phyloP scores from a whole-genome alignment of 2,113 vertebrate species.

The Erinaceus europaeus region DNA sequence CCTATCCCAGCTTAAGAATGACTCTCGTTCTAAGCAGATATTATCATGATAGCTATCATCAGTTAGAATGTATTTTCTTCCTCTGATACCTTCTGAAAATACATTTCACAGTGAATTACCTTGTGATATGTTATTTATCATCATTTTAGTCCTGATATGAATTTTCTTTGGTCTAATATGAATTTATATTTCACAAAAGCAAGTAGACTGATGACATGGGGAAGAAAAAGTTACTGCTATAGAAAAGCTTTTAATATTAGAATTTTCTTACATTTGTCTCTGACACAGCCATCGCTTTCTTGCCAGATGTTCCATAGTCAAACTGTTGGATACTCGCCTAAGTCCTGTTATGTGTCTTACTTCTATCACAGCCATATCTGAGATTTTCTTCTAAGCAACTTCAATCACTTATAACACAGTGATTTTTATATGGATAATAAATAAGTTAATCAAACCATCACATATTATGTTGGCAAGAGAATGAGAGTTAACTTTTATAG shows the following conservation, averaged over 20 bases:
- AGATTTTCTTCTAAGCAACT: not conserved
- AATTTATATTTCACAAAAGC: not conserved
- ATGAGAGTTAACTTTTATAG: not conserved
- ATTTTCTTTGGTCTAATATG: conserved; percentile 16
- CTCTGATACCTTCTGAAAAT: not conserved
- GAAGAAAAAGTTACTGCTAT: not conserved
- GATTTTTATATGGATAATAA: not conserved
- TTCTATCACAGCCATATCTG: not conserved
- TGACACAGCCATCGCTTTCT: not conserved
- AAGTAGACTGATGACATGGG: not conserved
- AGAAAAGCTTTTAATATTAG: conserved; percentile 16
- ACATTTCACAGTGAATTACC: not conserved
- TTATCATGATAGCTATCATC: not conserved
- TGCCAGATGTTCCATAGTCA: not conserved
- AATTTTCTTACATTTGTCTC: not conserved
- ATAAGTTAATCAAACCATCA: not conserved
- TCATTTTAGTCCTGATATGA: not conserved
- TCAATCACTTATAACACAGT: not conserved
- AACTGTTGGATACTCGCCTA: not conserved
- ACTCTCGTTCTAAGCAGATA: not conserved
- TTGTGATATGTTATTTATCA: not conserved
- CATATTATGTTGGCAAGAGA: not conserved
- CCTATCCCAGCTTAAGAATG: not conserved
- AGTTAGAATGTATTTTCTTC: not conserved
- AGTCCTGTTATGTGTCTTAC: not conserved